Conservation (phyloP, 2,113 vertebrate genomes). For the Gasterosteus aculeatus region DNA sequence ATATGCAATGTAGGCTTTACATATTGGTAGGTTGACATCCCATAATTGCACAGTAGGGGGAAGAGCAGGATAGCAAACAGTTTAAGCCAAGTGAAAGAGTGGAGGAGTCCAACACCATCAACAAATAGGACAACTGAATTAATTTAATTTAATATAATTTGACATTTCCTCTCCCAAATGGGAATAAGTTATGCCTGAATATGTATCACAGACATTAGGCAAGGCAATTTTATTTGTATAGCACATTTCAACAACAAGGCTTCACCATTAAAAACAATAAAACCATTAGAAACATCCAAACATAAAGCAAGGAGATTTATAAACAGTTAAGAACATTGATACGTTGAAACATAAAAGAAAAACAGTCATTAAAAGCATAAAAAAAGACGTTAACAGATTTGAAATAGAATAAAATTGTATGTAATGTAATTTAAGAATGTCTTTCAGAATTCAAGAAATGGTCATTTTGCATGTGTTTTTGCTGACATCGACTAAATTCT, state of each 20-base stretch:
- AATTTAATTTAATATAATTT: neutral
- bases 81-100: constrained; percentile 3
- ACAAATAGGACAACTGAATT: neutral
- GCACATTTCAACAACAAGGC: no score
- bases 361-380: no score
- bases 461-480: neutral
- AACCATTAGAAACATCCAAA: no score
- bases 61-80: constrained; percentile 59
- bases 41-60: constrained; percentile 65
- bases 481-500: neutral
- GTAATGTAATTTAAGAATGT: no score
- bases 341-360: no score
- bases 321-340: no score
- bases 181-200: neutral
- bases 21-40: constrained; percentile 32
- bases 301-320: no score
- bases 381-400: no score
- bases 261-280: no score
- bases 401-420: no score
- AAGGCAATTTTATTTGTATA: no score
- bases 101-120: neutral
- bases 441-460: no score
- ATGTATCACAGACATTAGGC: neutral
- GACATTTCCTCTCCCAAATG: neutral
- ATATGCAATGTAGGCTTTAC: neutral